Base-by-base conservation (phyloP, 2,797 vertebrate species). In the Rhinoraja longicauda region DNA sequence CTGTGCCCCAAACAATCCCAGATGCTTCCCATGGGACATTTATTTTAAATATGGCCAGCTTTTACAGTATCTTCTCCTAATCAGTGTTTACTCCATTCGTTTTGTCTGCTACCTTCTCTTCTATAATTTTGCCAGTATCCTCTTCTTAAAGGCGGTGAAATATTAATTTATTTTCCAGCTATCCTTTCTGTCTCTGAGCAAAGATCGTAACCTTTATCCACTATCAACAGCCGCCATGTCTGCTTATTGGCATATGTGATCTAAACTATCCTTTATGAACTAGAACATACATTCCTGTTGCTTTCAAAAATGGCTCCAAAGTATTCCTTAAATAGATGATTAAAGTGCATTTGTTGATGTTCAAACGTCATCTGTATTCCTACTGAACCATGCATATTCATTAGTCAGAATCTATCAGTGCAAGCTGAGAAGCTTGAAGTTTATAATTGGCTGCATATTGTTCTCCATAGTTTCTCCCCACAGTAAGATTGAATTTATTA, bases 401-500 rank as follows among this genome's bases (percentile, higher is more conserved):
- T 92, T 92, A 92, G 70, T 92, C 36, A 29, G 84, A 92, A 92
- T 92, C 39, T 70, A 92, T 92, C 90, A 92, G 8, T 26, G 26
- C 67, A 92, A 73, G 70, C 90, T 73, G 90, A 70, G 90, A 39
- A 75, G 70, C 90, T 75, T 73, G 57, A 70, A 39, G 39, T 92
- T 92, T 92, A 92, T 92, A 92, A 92, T 92, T 92, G 90, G 90
- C 90, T 73, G 67, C 24, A 15, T 92, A 53, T 53, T 73, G 70
- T 75, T 92, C 67, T 73, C 70, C 17, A 57, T 92, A 92, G 36
- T 92, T 92, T 92, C 24, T 92, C 90, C 90, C 90, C 75, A 92
- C 92, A 92, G 90, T 92, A 92, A 92, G 70, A 73, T 92, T 45
- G 39, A 92, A 75, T 92, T 92, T 92, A 75, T 75, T 92, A 92